A percentile compares a stretch with the other conserved stretches of the same genome.
Conservation (phyloP, 2,113 vertebrate species). For the Phaetusa simplex region DNA sequence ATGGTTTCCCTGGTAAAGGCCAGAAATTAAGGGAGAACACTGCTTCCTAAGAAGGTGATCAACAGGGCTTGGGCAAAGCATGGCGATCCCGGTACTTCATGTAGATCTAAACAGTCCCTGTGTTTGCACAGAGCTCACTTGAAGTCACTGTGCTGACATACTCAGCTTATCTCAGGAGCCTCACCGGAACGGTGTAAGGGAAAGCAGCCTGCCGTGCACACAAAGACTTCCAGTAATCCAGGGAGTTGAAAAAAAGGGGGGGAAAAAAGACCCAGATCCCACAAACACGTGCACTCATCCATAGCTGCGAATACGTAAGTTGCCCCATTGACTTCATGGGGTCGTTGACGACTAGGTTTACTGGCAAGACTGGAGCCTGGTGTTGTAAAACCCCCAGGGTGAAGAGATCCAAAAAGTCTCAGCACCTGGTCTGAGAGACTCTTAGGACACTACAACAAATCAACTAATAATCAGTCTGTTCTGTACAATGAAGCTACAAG, state of each 20-base stretch:
- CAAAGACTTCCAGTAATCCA: neutral
- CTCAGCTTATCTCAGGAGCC: neutral
- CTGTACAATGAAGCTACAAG: neutral
- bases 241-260: neutral
- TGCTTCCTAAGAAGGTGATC: neutral
- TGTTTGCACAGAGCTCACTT: neutral
- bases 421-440: neutral
- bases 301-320: neutral
- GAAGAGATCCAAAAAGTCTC: neutral
- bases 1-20: neutral
- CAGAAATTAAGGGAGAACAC: neutral
- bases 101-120: neutral
- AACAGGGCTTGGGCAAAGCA: neutral
- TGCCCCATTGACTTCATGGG: neutral
- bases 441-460: neutral
- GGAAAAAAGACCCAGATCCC: neutral
- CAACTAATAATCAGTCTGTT: neutral
- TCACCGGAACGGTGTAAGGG: neutral
- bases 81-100: neutral
- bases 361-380: neutral
- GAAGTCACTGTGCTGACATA: neutral
- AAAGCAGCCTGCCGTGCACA: neutral
- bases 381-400: accelerated
- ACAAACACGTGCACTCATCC: neutral
- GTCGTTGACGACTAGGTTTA: neutral